Base-by-base conservation (phyloP, 1,140 invertebrate species). In the Drosophila pseudoananassae region DNA sequence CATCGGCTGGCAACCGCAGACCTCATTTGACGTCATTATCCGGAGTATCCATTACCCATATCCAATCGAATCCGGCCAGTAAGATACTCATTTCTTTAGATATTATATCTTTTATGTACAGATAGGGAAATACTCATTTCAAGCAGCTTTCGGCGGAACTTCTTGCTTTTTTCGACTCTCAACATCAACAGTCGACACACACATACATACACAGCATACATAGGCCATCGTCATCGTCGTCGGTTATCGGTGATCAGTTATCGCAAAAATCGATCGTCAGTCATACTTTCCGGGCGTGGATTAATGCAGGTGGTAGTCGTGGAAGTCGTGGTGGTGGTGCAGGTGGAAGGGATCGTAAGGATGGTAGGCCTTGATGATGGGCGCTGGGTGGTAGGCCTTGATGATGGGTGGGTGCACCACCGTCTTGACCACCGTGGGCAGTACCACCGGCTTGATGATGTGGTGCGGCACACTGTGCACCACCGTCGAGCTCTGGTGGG, bases 401-500 rank as follows among this genome's bases (percentile, higher is more conserved):
- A 89, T 66, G n/a, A 91, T 85, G 46, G 78, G 90, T 0, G 89
- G 87, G 60, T 91, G 77, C 14, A 91, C 90, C 45, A 83, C 55
- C 10, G 87, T 91, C 51, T 91, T 77, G 2, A 91, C 79, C 54
- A 83, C 71, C 8, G 81, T 84, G 2, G 90, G 90, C 60, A 90
- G 52, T 17, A 91, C 72, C 50, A 91, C 72, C 4, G 90, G 90
- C 58, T 91, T 91, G 40, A 90, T 83, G 14, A 91, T 89, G 52
- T 88, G 78, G 69, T 89, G 84, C 4, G 90, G 90, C 27, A 88
- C 78, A 31, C 73, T 84, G 64, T 92, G 91, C 59, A 92, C 87
- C 58, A 92, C 79, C 14, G 91, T 91, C n/a, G 90, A 92, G 33
- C 93, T 93, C 59, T 93, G 93, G 72, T 93, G 93, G 33, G 93